Base-by-base conservation (phyloP, 2,888 invertebrate genomes). In the Rotaria macrura region DNA sequence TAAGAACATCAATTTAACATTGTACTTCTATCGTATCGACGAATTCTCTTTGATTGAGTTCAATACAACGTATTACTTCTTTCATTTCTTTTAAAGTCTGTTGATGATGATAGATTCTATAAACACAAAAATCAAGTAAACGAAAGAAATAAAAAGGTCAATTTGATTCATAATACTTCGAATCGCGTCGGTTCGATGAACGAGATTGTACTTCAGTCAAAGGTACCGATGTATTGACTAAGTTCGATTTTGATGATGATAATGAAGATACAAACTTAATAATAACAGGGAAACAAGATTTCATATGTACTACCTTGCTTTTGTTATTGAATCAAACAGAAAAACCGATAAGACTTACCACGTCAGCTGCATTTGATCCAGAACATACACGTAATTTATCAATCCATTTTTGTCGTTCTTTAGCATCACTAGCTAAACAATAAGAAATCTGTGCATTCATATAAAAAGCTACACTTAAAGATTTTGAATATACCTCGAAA, bases 331-430 rank as follows among this genome's bases (percentile, higher is more conserved):
- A 49, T 49, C 14, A 17, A 49, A 49, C 9, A 49, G 17, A 49
- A 49, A 49, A n/a, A 49, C 6, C 14, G 17, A 4, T 3, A 49
- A 49, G 3, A 12, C 25, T 20, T 43, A 79, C 79, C 23, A 43
- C 6, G 0, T 79, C 79, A 43, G 79, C 79, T n/a, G 79, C 79
- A 43, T 79, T 79, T 4, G n/a, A 40, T 43, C 79, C 79, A 25
- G 79, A 43, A 38, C 43, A 43, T 79, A n/a, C 9, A 12, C 79
- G 79, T 43, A 79, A 79, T 43, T 43, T 40, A 43, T 79, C 79
- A 43, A 79, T 79, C 79, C 79, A 79, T 79, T 43, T 79, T 79
- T 79, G 79, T 79, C 79, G 43, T 6, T 79, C 79, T 79, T 79
- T 79, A 20, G 79, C 79, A 79, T 79, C 43, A 25, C 38, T 43